Evolutionary conservation across 2,797 vertebrate genomes (phyloP).

Genomic region (Cryptoprocta ferox): DNA sequence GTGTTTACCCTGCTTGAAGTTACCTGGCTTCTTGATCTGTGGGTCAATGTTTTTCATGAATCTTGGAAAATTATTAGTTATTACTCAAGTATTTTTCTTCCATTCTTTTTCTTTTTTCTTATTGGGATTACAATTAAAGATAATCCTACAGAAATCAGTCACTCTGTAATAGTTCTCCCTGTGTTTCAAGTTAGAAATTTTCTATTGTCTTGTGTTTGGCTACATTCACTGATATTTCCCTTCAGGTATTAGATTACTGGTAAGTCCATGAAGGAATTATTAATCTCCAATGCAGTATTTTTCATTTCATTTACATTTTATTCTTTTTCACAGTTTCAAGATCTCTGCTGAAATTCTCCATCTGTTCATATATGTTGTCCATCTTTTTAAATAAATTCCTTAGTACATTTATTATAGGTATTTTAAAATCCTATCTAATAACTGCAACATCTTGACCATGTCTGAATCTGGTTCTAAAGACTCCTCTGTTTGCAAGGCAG

Average conservation of each 20-base stretch:
- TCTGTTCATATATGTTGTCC: background rate
- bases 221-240: background rate
- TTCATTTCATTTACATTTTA: background rate
- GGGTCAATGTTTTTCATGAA: background rate
- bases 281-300: background rate
- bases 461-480: background rate
- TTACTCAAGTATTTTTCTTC: background rate
- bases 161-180: background rate
- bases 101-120: background rate
- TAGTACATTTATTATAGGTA: background rate
- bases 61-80: background rate
- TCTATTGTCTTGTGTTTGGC: background rate
- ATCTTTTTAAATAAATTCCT: background rate
- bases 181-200: constrained; percentile 16
- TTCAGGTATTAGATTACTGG: background rate
- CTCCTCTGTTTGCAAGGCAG: background rate
- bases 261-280: background rate
- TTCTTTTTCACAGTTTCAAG: background rate
- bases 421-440: background rate
- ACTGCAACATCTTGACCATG: background rate
- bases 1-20: background rate
- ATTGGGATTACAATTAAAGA: background rate
- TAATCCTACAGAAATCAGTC: background rate
- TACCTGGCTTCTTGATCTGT: background rate
- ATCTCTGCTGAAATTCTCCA: background rate